A percentile compares a stretch with the other conserved stretches of the same genome.
These are phyloP conservation scores for Chromis chromis DNA, from an alignment of 2,797 vertebrate genomes.

Conservation along the genomic window DNA sequence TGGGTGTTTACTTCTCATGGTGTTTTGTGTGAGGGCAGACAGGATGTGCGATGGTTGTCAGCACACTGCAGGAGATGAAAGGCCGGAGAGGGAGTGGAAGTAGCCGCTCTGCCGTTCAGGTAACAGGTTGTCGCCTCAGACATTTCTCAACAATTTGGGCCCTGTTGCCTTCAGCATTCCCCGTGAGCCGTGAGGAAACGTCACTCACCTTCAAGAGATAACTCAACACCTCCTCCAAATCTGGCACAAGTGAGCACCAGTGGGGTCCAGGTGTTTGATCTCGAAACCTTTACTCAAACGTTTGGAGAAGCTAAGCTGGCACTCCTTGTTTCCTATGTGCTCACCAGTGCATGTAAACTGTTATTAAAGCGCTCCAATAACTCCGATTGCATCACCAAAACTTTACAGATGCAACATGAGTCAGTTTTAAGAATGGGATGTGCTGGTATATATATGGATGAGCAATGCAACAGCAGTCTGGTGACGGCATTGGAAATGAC, in stretches of 20 bases:
- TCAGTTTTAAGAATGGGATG: slow-evolving; percentile 42
- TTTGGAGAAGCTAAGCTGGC: not conserved
- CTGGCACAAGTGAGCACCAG: slow-evolving; percentile 36
- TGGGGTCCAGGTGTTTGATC: slow-evolving; percentile 64
- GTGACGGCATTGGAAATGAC: slow-evolving; percentile 1
- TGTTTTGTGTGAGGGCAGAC: slow-evolving; percentile 76
- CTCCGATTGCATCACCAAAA: slow-evolving; percentile 40
- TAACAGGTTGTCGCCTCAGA: slow-evolving; percentile 74
- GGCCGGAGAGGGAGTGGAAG: slow-evolving; percentile 72
- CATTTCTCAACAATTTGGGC: slow-evolving; percentile 57
- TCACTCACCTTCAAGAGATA: slow-evolving; percentile 59
- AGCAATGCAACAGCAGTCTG: not conserved
- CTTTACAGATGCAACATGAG: slow-evolving; percentile 28
- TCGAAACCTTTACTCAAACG: slow-evolving; percentile 32
- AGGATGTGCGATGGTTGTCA: slow-evolving; percentile 82
- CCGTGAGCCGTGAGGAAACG: slow-evolving; percentile 40
- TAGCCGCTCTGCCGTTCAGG: slow-evolving; percentile 67
- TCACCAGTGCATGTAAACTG: slow-evolving; percentile 38
- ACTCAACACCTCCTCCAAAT: slow-evolving; percentile 63
- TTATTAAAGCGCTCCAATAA: slow-evolving; percentile 19
- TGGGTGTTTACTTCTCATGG: slow-evolving; percentile 73
- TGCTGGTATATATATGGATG: slow-evolving; percentile 35
- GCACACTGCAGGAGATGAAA: slow-evolving; percentile 79
- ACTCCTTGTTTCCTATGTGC: slow-evolving; percentile 21
- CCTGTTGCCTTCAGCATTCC: slow-evolving; percentile 58